Evolutionary conservation across 2,797 vertebrate genomes (phyloP), one percentile per base, ranked within the genome.

Genomic region (Mormyrus proboscirostris): DNA sequence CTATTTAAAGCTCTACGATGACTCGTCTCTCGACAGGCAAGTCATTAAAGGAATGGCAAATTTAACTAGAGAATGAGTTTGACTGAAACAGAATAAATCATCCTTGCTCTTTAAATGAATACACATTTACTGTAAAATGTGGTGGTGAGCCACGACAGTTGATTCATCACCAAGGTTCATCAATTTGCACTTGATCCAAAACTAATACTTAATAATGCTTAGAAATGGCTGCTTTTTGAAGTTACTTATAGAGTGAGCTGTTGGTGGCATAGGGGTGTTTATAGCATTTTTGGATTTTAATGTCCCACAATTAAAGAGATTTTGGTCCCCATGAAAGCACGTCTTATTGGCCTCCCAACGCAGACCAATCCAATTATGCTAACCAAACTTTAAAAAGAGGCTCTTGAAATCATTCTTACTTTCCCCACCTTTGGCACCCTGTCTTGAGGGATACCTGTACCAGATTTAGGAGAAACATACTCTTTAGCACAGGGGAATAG

Each of bases 401-500:
- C 29, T 29, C 65, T 69, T 33, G 25, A 69, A 29, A 69, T 69
- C 4, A 0, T 33, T 29, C 65, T 69, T 29, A 12, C 62, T 65
- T 69, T 29, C 62, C 25, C 25, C 29, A 38, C 12, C 65, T 73
- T 73, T 14, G 4, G 29, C 65, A 16, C 65, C 65, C 65, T 73
- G 29, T 73, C 29, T 79, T 44, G 73, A 44, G 16, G 73, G 14
- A 79, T 41, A 79, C 73, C 73, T 79, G 38, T 44, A n/a, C 38
- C 10, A 2, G 16, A 19, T 41, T 96, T 96, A 96, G 94, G 88
- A 94, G 92, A 95, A 95, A 95, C 94, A 95, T 95, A 94, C 93
- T 96, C 65, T 73, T 38, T 16, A 16, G 14, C 4, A 73, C 29
- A 38, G 65, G 29, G 29, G 14, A 14, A 73, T 38, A 73, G 33